These are phyloP conservation scores for Eulithis testata DNA, from an alignment of 2,888 invertebrate genomes.

Conservation along the genomic window DNA sequence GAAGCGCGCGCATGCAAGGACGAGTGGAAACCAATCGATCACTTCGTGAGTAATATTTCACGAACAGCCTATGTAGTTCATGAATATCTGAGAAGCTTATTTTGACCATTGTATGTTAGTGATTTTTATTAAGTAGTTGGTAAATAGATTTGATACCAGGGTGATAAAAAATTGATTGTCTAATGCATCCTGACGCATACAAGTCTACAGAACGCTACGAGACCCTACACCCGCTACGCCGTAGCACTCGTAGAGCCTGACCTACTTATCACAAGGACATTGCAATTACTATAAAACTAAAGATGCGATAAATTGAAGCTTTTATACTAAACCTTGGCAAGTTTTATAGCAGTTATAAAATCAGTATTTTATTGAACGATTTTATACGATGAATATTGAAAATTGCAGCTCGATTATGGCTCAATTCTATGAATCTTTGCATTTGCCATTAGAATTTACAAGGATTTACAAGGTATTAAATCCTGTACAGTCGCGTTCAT, in stretches of 20 bases:
- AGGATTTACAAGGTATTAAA: not conserved
- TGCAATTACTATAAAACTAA: slow-evolving; percentile 27
- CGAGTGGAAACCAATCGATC: slow-evolving; percentile 12
- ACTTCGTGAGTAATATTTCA: not conserved
- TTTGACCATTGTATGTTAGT: too few species aligned
- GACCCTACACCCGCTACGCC: slow-evolving; percentile 39
- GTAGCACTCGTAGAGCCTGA: slow-evolving; percentile 43
- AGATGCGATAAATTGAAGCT: slow-evolving; percentile 25
- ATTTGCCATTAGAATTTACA: not conserved
- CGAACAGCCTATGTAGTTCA: not conserved
- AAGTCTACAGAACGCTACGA: slow-evolving; percentile 17
- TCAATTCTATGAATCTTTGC: not conserved
- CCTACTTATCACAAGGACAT: slow-evolving; percentile 29
- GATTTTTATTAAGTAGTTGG: too few species aligned
- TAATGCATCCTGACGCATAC: not conserved
- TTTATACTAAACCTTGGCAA: slow-evolving; percentile 34
- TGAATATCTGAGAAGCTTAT: not conserved
- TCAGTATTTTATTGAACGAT: slow-evolving; percentile 16
- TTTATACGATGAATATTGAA: slow-evolving; percentile 4
- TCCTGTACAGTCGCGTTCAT: slow-evolving; percentile 11
- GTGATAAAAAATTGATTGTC: not conserved
- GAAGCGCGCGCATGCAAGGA: slow-evolving; percentile 43
- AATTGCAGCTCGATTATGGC: not conserved
- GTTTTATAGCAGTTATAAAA: slow-evolving; percentile 35
- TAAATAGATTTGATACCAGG: too few species aligned